Evolutionary conservation across 2,888 invertebrate species (phyloP), one percentile per base, ranked within the genome.

Genomic region (Trichopoda pennipes): DNA sequence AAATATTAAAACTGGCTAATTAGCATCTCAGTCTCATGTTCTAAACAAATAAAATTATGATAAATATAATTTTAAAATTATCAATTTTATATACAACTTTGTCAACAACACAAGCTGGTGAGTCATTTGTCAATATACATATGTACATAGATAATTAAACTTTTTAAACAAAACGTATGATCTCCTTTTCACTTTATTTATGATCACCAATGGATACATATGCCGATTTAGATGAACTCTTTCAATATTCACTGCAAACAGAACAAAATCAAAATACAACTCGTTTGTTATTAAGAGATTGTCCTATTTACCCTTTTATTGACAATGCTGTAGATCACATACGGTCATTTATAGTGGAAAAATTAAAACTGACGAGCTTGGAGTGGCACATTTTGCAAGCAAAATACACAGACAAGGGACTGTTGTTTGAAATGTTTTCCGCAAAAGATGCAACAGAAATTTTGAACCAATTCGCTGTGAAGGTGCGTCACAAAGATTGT

Each of bases 241-340:
- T 35, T 10, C 35, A 35, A 35, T 8, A 35, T 35, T 10, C 35
- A 35, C 21, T 38, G 3, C 14, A 21, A 1, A 28, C 16, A n/a
- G 58, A 35, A 32, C 3, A 21, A 3, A 9, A 19, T 2, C 3
- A 21, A 3, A 9, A 19, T 2, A 64, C 74, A 49, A 70, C 23
- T 32, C 80, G 80, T 19, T 49, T 81, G 7, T 44, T 81, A 9
- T 49, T 81, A 12, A 53, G 72, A 35, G 72, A 76, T 66, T 76
- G 76, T 12, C 58, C 53, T 17, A n/a, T 17, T 0, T 72, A 28
- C 14, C 47, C 47, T 1, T 38, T 56, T 19, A 14, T 55, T 8
- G 66, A 56, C n/a, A 75, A 81, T 10, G 76, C 80, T 19, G 76
- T 81, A 0, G 80, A 81, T 49, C 35, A 81, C 16, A 72, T 81